Base-by-base conservation (phyloP, 1,140 invertebrate genomes). In the Heliconius nattereri region DNA sequence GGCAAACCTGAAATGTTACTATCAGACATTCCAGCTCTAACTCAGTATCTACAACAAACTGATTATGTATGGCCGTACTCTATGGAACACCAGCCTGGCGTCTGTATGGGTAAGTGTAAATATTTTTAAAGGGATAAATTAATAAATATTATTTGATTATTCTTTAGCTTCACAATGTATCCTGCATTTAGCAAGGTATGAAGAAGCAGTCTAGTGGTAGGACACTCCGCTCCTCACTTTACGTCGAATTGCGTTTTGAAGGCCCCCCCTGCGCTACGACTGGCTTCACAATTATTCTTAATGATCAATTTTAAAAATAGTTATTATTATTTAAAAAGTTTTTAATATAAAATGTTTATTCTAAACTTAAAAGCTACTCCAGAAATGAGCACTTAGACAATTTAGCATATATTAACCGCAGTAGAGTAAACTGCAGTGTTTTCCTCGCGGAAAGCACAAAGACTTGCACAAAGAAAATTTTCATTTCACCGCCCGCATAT, bases 61-160 rank as follows among this genome's bases (percentile, higher is more conserved):
- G 96, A 97, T 35, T 94, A 98, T 82, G 98, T 98, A 88, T 99
- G 98, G 98, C 97, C 98, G 84, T 99, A 98, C 90, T 96, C 97
- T 88, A 98, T 98, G 57, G 96, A 97, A 83, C 96, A 96, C 95
- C 87, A 95, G 81, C 84, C 90, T 37, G 92, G 91, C 8, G 85
- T 92, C 16, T 94, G 91, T 49, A 80, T 90, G 66, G 91, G 91
- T 92, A 81, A 88, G 85, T 80, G 52, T 49, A 6, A 49, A 40
- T 52, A 20, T 20, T 20, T 52, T 20, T 20, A 52, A 20, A 52
- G 1, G 19, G 19, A 52, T 20, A 19, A 52, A 20, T 16, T 45
- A 45, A 45, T 45, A 16, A 45, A 16, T 3, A 3, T 45, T 45
- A 45, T 45, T 45, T 13, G 13, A 3, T 45, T 16, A 45, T 45